These are phyloP conservation scores for Ctenosaura bakeri DNA, from an alignment of 2,797 vertebrate species.

Conservation along the genomic window DNA sequence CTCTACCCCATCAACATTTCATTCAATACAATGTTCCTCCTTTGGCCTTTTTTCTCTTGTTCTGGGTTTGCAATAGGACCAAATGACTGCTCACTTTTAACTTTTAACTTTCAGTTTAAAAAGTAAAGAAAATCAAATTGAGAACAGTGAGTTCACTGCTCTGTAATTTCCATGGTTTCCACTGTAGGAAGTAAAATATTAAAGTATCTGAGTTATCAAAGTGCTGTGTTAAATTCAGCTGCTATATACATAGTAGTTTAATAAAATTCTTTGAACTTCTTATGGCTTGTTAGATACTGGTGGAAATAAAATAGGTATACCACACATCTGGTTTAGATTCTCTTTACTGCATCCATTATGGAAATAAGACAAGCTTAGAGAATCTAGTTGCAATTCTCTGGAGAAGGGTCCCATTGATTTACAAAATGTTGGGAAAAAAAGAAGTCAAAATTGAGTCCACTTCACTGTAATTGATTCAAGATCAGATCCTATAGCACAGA, in stretches of 20 bases:
- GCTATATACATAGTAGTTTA: background rate
- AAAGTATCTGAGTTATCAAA: background rate
- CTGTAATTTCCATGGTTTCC: background rate
- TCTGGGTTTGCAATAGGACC: background rate
- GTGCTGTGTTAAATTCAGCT: background rate
- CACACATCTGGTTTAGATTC: background rate
- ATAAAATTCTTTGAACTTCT: conserved; percentile 1
- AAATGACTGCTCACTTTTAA: conserved; percentile 6
- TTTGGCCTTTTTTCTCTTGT: background rate
- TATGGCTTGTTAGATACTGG: background rate
- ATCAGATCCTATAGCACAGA: background rate
- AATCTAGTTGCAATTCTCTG: background rate
- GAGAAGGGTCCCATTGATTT: too few species aligned
- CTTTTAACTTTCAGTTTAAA: background rate
- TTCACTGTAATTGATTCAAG: background rate
- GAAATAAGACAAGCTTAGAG: background rate
- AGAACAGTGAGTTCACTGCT: background rate
- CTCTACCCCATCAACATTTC: too few species aligned
- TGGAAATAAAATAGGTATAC: background rate
- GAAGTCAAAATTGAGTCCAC: background rate
- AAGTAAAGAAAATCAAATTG: background rate
- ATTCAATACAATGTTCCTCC: too few species aligned
- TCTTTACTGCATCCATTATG: background rate
- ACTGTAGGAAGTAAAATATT: conserved; percentile 7
- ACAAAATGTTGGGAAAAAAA: background rate